Base-by-base conservation (phyloP, 2,113 vertebrate species). In the Sarotherodon lohbergeri region DNA sequence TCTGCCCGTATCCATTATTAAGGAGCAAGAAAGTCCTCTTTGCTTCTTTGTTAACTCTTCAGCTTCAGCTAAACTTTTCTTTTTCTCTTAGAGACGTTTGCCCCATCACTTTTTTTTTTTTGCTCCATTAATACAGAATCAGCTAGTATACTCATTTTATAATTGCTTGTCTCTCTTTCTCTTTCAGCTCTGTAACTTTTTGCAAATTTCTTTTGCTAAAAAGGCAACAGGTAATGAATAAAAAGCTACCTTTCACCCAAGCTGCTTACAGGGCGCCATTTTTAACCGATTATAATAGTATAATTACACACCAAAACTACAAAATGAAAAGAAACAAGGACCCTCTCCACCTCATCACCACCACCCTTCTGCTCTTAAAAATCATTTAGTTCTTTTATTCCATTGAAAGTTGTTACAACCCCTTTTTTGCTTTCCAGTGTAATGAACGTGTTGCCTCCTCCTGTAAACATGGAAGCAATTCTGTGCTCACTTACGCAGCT, bases 341-440 rank as follows among this genome's bases (percentile, higher is more conserved):
- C 24, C 17, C 80, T 56, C 32, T 10, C 22, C 34, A 16, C 63
- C 36, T 68, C 36, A 39, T 13, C 61, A 22, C 61, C 22, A 46
- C 68, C 68, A 46, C 41, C 14, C 17, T 61, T 46, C 43, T 81
- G 39, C 22, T 79, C 71, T 61, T 76, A 63, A 88, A 89, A 52
- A 32, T 32, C 32, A 22, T 83, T 86, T 89, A 85, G 39, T 92
- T 86, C 73, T 84, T 81, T 87, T 61, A 81, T 80, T 88, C 46
- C 16, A 29, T 8, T 86, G 13, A 85, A 71, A 83, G 86, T 88
- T 79, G 19, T 59, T 86, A 32, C 2, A n/a, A 80, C 43, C 68
- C 80, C 19, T 83, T 66, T 81, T 32, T 78, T 48, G 41, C 24
- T 71, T 71, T 59, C 41, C 41, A 59, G 41, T 29, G 39, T 46